A percentile compares a stretch with the other conserved stretches of the same genome.
Conservation (phyloP, 1,140 invertebrate genomes). For the Bemisia tabaci region DNA sequence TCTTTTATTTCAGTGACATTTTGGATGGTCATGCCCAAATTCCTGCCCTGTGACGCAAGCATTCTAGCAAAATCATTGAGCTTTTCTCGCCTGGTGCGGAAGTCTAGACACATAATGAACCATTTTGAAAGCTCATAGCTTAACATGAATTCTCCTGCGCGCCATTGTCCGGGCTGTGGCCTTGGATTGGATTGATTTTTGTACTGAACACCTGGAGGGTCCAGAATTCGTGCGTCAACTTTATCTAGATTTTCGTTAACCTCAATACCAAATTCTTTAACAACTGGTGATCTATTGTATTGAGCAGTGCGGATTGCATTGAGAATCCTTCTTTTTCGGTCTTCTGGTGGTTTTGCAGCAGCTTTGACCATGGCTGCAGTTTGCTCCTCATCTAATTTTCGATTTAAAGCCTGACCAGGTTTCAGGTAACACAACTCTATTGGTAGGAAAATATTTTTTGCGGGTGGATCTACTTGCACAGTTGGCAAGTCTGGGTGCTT, state of each 20-base stretch:
- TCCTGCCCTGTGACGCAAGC: not conserved
- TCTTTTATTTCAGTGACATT: not conserved
- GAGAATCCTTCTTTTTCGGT: slow-evolving; percentile 46
- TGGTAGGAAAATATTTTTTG: slow-evolving; percentile 40
- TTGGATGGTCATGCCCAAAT: not conserved
- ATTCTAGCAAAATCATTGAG: not conserved
- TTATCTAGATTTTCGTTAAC: slow-evolving; percentile 38
- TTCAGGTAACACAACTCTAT: slow-evolving; percentile 30
- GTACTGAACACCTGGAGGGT: slow-evolving; percentile 39
- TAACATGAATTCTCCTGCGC: slow-evolving; percentile 26
- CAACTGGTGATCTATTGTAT: slow-evolving; percentile 34
- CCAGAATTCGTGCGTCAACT: slow-evolving; percentile 40
- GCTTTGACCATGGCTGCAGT: slow-evolving; percentile 45
- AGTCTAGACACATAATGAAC: slow-evolving; percentile 32
- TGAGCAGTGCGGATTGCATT: slow-evolving; percentile 31
- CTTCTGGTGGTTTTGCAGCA: slow-evolving; percentile 43
- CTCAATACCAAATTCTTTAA: slow-evolving; percentile 43
- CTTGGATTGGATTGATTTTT: slow-evolving; percentile 11
- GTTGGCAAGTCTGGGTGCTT: slow-evolving; percentile 41
- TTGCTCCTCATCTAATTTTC: slow-evolving; percentile 41
- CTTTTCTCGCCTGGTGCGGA: not conserved
- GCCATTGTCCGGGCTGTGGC: slow-evolving; percentile 33
- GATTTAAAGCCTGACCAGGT: slow-evolving; percentile 40
- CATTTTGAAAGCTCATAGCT: slow-evolving; percentile 24
- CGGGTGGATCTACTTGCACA: slow-evolving; percentile 40